phyloP scores from a whole-genome alignment of 1,140 invertebrate species.

The Rhagoletis zephyria region DNA sequence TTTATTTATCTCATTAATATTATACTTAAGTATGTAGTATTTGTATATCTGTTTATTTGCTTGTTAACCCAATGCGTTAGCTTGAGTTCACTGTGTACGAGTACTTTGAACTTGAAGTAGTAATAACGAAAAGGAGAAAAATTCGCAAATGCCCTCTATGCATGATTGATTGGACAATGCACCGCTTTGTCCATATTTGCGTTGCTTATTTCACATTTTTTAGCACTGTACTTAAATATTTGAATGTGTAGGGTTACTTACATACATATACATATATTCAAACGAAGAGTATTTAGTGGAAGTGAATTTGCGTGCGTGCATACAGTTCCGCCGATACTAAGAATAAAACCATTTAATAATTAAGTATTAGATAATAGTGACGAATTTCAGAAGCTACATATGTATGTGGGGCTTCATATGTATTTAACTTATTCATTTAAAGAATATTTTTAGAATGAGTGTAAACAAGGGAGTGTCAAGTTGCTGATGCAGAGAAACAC shows the following conservation, averaged over 20 bases:
- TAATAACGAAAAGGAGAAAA: not conserved
- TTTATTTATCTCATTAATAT: not conserved
- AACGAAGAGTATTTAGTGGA: too few species aligned
- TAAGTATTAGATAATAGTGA: too few species aligned
- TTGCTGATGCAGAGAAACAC: too few species aligned
- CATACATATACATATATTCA: not conserved
- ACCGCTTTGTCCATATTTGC: slow-evolving; percentile 32
- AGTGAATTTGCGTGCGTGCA: too few species aligned
- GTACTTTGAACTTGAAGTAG: slow-evolving; percentile 31
- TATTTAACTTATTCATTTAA: too few species aligned
- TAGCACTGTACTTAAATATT: not conserved
- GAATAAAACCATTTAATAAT: too few species aligned
- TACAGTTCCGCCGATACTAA: too few species aligned
- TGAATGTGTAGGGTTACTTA: slow-evolving; percentile 1
- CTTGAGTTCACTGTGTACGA: not conserved
- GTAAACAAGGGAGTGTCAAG: too few species aligned
- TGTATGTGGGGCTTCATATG: too few species aligned
- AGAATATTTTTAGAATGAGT: too few species aligned
- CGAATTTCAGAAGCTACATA: too few species aligned
- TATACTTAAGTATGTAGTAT: too few species aligned
- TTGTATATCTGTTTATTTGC: not conserved
- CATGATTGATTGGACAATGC: slow-evolving; percentile 25
- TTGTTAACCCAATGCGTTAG: not conserved
- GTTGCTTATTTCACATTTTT: not conserved
- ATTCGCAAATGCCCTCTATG: not conserved